Conservation (phyloP, 2,888 invertebrate species). For the Pristionchus arcanus region DNA sequence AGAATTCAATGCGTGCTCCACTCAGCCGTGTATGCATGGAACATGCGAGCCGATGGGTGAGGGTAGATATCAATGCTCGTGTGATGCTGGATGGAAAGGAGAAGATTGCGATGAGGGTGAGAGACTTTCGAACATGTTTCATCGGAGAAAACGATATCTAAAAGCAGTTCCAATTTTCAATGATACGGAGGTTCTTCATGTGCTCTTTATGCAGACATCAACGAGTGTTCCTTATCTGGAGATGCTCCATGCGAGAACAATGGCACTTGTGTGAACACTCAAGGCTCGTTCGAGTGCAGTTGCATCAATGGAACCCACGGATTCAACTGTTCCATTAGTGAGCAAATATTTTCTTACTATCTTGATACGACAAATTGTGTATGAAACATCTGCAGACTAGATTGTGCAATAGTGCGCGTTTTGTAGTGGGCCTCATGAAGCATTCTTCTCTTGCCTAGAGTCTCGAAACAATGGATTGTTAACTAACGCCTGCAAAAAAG, state of each 20-base stretch:
- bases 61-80: neutral
- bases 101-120: neutral
- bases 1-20: neutral
- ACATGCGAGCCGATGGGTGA: neutral
- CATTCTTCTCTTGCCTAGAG: neutral
- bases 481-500: neutral
- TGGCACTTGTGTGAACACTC: slow-evolving; percentile 35
- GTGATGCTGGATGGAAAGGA: neutral
- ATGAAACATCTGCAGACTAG: neutral
- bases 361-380: neutral
- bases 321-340: slow-evolving; percentile 38
- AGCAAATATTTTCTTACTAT: neutral
- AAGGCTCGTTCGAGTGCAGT: neutral
- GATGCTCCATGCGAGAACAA: slow-evolving; percentile 14
- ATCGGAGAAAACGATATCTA: too few species aligned
- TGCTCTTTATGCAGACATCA: neutral
- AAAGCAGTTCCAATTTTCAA: too few species aligned
- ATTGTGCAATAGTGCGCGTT: neutral
- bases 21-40: neutral
- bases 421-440: neutral
- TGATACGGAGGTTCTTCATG: neutral
- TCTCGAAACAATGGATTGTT: neutral
- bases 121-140: neutral
- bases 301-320: slow-evolving; percentile 40
- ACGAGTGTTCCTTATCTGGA: slow-evolving; percentile 3